These are phyloP conservation scores for Apteryx mantelli DNA, from an alignment of 2,113 vertebrate species.

Conservation along the genomic window DNA sequence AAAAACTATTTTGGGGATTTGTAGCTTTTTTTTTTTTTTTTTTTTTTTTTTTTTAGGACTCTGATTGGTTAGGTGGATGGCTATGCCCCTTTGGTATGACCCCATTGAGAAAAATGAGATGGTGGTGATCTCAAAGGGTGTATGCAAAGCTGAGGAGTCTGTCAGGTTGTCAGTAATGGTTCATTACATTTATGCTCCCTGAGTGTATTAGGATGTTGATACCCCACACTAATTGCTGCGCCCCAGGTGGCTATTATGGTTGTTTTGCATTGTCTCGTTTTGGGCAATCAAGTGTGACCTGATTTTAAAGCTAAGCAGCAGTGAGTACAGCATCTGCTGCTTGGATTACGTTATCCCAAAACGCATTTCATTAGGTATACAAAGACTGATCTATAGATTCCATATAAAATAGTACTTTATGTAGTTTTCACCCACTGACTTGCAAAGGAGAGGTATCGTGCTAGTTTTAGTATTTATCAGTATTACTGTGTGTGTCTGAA, in stretches of 20 bases:
- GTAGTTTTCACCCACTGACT: background rate
- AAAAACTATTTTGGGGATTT: background rate
- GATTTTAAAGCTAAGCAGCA: background rate
- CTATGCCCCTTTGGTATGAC: background rate
- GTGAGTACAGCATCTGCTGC: background rate
- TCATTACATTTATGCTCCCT: background rate
- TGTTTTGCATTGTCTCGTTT: background rate
- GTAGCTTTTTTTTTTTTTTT: background rate
- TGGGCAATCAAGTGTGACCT: background rate
- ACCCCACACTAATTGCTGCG: fast-evolving
- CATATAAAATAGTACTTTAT: background rate
- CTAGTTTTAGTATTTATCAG: background rate
- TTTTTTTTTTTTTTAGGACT: background rate
- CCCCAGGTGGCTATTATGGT: fast-evolving
- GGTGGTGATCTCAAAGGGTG: background rate
- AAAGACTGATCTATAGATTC: fast-evolving
- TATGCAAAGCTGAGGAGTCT: background rate
- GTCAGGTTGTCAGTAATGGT: background rate
- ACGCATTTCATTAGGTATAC: background rate
- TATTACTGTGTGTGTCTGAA: background rate
- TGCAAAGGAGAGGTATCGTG: background rate
- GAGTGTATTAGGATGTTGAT: fast-evolving
- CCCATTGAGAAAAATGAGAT: background rate
- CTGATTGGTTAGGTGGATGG: background rate
- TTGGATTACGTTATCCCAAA: background rate